Conservation (phyloP, 2,888 invertebrate species). For the Spodoptera exigua region DNA sequence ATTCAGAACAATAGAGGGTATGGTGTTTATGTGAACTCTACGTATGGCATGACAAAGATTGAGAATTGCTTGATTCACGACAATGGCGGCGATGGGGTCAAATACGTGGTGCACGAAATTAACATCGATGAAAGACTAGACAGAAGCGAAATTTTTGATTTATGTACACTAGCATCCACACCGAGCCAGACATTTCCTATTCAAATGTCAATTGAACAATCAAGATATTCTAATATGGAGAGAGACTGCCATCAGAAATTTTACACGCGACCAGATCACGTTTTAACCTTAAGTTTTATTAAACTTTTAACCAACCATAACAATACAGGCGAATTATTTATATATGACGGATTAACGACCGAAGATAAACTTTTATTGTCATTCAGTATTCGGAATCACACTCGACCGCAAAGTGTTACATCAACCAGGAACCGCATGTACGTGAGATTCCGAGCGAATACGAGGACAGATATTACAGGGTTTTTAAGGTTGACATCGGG, state of each 20-base stretch:
- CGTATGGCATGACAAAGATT: constrained; percentile 94
- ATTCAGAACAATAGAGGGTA: constrained; percentile 96
- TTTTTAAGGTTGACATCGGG: constrained; percentile 95
- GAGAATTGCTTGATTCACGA: constrained; percentile 94
- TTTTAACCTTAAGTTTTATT: constrained; percentile 95
- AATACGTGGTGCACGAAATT: constrained; percentile 95
- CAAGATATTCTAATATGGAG: constrained; percentile 91
- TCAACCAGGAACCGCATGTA: constrained; percentile 94
- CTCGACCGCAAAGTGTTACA: constrained; percentile 96
- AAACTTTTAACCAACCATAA: constrained; percentile 94
- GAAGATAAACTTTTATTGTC: constrained; percentile 92
- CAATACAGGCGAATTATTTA: constrained; percentile 92
- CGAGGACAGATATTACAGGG: constrained; percentile 92
- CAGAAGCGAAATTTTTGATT: constrained; percentile 93
- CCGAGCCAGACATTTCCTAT: constrained; percentile 96
- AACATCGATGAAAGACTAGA: constrained; percentile 93
- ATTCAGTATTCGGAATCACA: constrained; percentile 94
- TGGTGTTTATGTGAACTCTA: constrained; percentile 96
- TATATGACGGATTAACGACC: constrained; percentile 93
- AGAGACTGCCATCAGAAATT: constrained; percentile 95
- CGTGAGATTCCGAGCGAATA: constrained; percentile 93
- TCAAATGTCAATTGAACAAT: constrained; percentile 94
- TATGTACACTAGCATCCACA: constrained; percentile 95
- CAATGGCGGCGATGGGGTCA: constrained; percentile 97
- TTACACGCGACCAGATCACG: constrained; percentile 93